Evolutionary conservation across 2,797 vertebrate species (phyloP).

Genomic region (Kryptopterus vitreolus): DNA sequence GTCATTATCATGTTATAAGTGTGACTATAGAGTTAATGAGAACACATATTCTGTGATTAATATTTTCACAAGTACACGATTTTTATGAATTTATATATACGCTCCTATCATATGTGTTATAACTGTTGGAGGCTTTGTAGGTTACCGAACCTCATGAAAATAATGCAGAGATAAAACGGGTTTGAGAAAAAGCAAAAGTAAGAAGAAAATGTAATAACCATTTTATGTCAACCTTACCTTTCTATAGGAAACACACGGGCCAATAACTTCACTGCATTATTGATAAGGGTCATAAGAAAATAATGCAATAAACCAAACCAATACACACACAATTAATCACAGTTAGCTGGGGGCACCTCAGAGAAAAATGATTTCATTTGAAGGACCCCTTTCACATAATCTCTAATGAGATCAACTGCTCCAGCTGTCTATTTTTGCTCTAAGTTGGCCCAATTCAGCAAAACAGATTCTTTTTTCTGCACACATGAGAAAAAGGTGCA

Average conservation of each 20-base stretch:
- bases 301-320: slow-evolving; percentile 67
- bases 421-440: slow-evolving; percentile 55
- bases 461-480: slow-evolving; percentile 36
- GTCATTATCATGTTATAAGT: neutral
- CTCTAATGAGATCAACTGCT: slow-evolving; percentile 68
- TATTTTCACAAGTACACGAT: neutral
- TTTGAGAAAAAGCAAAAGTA: slow-evolving; percentile 45
- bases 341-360: slow-evolving; percentile 62
- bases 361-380: slow-evolving; percentile 73
- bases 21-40: neutral
- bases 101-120: neutral
- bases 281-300: slow-evolving; percentile 63
- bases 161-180: slow-evolving; percentile 36
- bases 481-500: slow-evolving; percentile 33
- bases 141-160: slow-evolving; percentile 39
- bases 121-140: slow-evolving; percentile 7
- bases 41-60: neutral
- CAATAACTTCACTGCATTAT: slow-evolving; percentile 52
- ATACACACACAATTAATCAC: slow-evolving; percentile 73
- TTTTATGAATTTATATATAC: neutral
- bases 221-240: slow-evolving; percentile 38
- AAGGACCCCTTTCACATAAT: slow-evolving; percentile 61
- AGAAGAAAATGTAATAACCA: slow-evolving; percentile 48
- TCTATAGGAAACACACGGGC: slow-evolving; percentile 29
- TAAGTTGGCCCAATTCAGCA: slow-evolving; percentile 59